Percentiles rank a stretch among this genome's conserved stretches.
Evolutionary conservation across 2,888 invertebrate species (phyloP).

Genomic region (Oxycera nigricornis): DNA sequence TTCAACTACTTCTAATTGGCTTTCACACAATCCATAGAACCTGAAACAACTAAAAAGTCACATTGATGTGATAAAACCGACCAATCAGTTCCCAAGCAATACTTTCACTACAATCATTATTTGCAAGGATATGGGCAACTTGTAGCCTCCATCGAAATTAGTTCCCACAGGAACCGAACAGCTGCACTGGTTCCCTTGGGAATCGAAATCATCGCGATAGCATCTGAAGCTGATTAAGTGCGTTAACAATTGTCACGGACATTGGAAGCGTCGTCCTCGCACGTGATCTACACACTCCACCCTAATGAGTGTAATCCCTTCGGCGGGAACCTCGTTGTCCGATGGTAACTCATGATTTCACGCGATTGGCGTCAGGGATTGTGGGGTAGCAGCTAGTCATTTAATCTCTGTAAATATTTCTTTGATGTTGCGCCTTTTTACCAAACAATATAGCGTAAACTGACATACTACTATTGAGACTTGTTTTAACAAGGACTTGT

Average conservation of each 20-base stretch:
- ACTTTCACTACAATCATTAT: not conserved
- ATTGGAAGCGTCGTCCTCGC: conserved; percentile 12
- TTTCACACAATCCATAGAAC: not conserved
- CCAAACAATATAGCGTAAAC: not conserved
- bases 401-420: conserved; percentile 33
- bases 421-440: not conserved
- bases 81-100: not conserved
- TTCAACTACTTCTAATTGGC: not conserved
- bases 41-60: not conserved
- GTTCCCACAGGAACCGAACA: conserved; percentile 39
- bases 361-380: not conserved
- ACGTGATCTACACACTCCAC: conserved; percentile 35
- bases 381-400: conserved; percentile 1
- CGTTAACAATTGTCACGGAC: conserved; percentile 31
- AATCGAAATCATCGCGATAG: conserved; percentile 4
- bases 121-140: not conserved
- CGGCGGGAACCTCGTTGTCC: not conserved
- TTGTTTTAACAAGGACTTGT: conserved; percentile 26
- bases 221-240: conserved; percentile 24
- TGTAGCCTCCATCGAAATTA: not conserved
- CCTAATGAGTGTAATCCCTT: conserved; percentile 38
- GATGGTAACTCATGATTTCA: not conserved
- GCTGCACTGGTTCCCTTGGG: conserved; percentile 30
- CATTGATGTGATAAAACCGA: too few species aligned
- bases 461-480: not conserved